Evolutionary conservation across 2,113 vertebrate species (phyloP).

Genomic region (Gallinago jamesoni): DNA sequence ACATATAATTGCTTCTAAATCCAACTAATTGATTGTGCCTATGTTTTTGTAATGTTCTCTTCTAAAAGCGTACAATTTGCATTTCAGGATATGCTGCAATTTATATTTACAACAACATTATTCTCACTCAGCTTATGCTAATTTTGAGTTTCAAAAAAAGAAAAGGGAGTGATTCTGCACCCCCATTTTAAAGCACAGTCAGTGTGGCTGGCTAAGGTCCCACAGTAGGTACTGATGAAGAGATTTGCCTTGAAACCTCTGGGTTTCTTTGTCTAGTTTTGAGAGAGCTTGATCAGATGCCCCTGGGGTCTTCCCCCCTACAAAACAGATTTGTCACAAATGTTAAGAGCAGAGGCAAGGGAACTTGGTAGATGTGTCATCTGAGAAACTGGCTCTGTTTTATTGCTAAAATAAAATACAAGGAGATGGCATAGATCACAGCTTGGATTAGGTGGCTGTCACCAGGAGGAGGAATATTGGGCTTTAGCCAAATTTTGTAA

Average conservation of each 20-base stretch:
- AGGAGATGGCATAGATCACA: neutral
- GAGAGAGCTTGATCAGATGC: neutral
- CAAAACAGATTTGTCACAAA: neutral
- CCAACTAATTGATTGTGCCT: neutral
- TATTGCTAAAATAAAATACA: neutral
- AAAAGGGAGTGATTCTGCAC: neutral
- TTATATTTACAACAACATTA: neutral
- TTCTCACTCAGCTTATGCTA: neutral
- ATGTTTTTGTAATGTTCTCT: neutral
- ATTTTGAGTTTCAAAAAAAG: neutral
- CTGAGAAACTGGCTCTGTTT: neutral
- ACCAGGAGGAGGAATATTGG: neutral
- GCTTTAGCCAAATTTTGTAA: neutral
- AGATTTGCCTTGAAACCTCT: neutral
- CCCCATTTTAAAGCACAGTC: neutral
- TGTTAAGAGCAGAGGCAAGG: neutral
- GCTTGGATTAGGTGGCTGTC: neutral
- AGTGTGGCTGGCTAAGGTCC: neutral
- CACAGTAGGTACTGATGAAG: neutral
- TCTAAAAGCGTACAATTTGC: neutral
- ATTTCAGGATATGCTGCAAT: neutral
- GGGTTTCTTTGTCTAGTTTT: neutral
- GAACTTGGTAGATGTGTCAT: neutral
- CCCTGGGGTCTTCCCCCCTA: neutral
- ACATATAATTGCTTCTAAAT: neutral